Evolutionary conservation across 1,140 invertebrate species (phyloP).

Genomic region (Caerostris darwini): DNA sequence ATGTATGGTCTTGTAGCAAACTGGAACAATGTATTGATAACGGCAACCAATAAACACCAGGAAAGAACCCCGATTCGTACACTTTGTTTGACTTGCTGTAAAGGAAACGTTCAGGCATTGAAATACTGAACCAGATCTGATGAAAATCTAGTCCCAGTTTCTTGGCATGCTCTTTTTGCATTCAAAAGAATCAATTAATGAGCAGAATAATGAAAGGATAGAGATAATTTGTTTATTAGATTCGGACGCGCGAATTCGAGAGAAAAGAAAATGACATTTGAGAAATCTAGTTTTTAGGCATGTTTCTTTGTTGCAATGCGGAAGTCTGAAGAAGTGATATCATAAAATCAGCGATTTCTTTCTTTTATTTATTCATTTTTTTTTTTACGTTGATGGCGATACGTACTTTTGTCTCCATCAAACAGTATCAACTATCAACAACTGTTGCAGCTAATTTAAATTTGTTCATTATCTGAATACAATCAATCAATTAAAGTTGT

Average conservation of each 20-base stretch:
- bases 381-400: background rate
- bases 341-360: background rate
- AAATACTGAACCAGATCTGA: background rate
- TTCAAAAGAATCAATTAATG: background rate
- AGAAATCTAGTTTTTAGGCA: background rate
- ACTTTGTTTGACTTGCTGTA: background rate
- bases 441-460: too few relatives aligned
- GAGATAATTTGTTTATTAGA: constrained; percentile 10
- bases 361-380: background rate
- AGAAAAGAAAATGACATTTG: background rate
- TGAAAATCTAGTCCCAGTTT: background rate
- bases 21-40: background rate
- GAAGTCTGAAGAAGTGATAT: background rate
- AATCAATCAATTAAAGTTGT: too few relatives aligned
- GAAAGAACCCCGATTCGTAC: background rate
- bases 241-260: background rate
- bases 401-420: too few relatives aligned
- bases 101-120: background rate
- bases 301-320: background rate
- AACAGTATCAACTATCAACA: too few relatives aligned
- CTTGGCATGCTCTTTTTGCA: background rate
- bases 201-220: background rate
- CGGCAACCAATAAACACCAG: background rate
- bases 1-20: background rate
- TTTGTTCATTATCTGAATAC: too few relatives aligned